phyloP scores from a whole-genome alignment of 2,888 invertebrate species.

The Congeria kusceri region DNA sequence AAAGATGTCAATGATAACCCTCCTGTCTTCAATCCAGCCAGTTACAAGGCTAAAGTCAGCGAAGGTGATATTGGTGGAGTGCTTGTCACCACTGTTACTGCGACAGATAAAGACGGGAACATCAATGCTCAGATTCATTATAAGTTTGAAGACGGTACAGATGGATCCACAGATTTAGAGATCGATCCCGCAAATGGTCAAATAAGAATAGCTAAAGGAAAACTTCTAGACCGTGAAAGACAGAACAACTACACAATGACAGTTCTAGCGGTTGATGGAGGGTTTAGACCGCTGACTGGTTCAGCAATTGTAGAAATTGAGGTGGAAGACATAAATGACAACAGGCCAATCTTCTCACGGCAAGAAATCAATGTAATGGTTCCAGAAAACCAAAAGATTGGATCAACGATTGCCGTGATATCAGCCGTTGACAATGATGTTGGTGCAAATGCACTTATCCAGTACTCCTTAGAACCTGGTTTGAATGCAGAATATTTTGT shows the following conservation, averaged over 20 bases:
- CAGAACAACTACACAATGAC: constrained; percentile 93
- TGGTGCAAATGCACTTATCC: constrained; percentile 96
- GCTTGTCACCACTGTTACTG: constrained; percentile 95
- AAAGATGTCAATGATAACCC: constrained; percentile 99
- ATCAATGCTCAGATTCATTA: constrained; percentile 95
- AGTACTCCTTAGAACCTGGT: constrained; percentile 96
- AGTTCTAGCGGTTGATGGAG: constrained; percentile 95
- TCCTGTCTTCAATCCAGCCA: constrained; percentile 92
- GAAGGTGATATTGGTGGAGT: constrained; percentile 97
- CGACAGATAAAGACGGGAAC: constrained; percentile 95
- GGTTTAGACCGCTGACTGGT: constrained; percentile 88
- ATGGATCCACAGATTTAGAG: constrained; percentile 95
- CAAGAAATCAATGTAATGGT: constrained; percentile 95
- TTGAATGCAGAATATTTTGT: constrained; percentile 93
- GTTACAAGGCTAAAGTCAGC: constrained; percentile 94
- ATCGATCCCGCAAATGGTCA: constrained; percentile 97
- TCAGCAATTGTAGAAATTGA: constrained; percentile 93
- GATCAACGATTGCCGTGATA: constrained; percentile 96
- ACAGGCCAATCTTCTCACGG: constrained; percentile 94
- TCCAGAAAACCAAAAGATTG: constrained; percentile 98
- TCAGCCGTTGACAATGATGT: constrained; percentile 96
- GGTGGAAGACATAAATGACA: constrained; percentile 98
- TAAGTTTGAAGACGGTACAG: constrained; percentile 82
- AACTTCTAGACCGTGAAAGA: constrained; percentile 95
- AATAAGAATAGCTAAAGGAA: constrained; percentile 94